Evolutionary conservation across 2,888 invertebrate genomes (phyloP).

Genomic region (Platycnemis pennipes): DNA sequence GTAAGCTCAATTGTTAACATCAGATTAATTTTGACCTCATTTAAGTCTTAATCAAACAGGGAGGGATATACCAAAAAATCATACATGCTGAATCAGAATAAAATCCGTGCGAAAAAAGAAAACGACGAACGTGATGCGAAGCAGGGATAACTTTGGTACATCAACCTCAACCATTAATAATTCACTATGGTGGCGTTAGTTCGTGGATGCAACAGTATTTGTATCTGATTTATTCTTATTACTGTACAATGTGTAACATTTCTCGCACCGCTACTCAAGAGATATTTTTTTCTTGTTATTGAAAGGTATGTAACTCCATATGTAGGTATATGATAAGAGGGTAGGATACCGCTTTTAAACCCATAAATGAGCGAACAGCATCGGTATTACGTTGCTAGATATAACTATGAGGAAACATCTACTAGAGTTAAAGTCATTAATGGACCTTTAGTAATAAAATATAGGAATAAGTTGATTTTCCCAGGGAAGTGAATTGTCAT

Average conservation of each 20-base stretch:
- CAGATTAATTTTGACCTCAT: slow-evolving; percentile 7
- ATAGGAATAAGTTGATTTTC: not conserved
- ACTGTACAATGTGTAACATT: not conserved
- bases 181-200: not conserved
- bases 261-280: not conserved
- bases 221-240: not conserved
- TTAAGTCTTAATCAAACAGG: slow-evolving; percentile 2
- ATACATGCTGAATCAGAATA: slow-evolving; percentile 50
- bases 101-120: slow-evolving; percentile 33
- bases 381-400: not conserved
- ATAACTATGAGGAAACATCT: not conserved
- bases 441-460: too few relatives aligned
- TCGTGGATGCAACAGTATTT: not conserved
- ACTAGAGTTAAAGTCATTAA: too few relatives aligned
- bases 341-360: not conserved
- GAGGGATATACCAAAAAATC: slow-evolving; percentile 5
- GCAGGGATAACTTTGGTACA: slow-evolving; percentile 2
- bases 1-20: not conserved
- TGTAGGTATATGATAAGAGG: not conserved
- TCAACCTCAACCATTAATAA: not conserved
- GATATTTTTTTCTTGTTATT: not conserved
- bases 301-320: not conserved
- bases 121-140: slow-evolving; percentile 38
- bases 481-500: not conserved
- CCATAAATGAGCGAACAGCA: not conserved